Evolutionary conservation across 2,888 invertebrate genomes (phyloP).

Genomic region (Girardia tigrina): DNA sequence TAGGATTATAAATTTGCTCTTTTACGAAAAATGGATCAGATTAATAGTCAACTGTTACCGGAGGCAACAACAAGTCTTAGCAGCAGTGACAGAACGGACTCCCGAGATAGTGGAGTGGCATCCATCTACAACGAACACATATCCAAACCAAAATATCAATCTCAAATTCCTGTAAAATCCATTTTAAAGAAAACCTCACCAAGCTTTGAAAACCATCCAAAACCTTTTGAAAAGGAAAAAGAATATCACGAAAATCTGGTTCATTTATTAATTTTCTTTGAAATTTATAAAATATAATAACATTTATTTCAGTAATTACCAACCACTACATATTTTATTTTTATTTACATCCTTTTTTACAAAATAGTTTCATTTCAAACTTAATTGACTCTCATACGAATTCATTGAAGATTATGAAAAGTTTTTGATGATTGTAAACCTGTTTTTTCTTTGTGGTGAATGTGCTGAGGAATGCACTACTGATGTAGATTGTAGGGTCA

Average conservation of each 20-base stretch:
- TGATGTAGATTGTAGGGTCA: no score
- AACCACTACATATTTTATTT: no score
- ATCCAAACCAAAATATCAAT: background rate
- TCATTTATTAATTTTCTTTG: no score
- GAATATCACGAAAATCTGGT: background rate
- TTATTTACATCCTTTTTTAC: no score
- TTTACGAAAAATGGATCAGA: slow-evolving; percentile 14
- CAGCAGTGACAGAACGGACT: background rate
- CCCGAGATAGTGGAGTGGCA: slow-evolving; percentile 11
- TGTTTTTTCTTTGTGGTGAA: no score
- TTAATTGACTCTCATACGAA: no score
- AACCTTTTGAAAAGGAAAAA: background rate
- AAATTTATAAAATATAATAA: no score
- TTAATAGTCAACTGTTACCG: background rate
- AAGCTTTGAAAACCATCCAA: background rate
- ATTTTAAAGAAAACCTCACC: background rate
- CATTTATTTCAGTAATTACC: no score
- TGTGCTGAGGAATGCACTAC: no score
- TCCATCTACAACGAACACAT: slow-evolving; percentile 3
- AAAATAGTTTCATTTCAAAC: no score
- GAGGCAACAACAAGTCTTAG: background rate
- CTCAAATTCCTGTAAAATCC: background rate
- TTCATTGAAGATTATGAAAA: no score
- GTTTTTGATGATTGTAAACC: no score
- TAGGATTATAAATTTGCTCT: background rate